Conservation (phyloP, 2,113 vertebrate genomes). For the Puffinus mauretanicus region DNA sequence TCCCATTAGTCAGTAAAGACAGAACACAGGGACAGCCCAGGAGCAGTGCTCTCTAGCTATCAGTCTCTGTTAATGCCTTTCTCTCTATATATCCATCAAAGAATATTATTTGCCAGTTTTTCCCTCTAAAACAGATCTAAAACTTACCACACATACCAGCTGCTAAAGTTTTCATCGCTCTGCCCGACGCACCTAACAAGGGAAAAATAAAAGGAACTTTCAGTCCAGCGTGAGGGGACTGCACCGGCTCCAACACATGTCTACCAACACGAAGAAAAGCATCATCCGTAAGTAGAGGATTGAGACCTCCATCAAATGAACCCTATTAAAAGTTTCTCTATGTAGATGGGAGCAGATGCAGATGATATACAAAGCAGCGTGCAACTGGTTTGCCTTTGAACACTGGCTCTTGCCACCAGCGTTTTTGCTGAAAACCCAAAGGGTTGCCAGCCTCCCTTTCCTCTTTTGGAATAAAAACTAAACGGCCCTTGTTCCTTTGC, state of each 20-base stretch:
- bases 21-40: constrained; percentile 55
- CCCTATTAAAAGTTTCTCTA: background rate
- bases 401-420: rapidly evolving
- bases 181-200: constrained; percentile 50
- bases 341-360: background rate
- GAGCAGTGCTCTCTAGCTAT: constrained; percentile 42
- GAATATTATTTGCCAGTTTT: constrained; percentile 20
- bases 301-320: background rate
- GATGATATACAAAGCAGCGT: background rate
- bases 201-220: background rate
- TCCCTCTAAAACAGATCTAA: background rate
- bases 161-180: constrained; percentile 23
- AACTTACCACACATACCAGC: constrained; percentile 76
- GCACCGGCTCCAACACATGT: rapidly evolving
- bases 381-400: background rate
- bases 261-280: background rate
- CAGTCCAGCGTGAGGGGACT: background rate
- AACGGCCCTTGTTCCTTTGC: rapidly evolving
- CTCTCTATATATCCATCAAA: constrained; percentile 31
- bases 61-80: constrained; percentile 45
- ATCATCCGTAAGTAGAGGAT: background rate
- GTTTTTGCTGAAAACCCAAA: background rate
- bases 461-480: background rate
- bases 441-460: background rate
- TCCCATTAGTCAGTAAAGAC: constrained; percentile 55